Base-by-base conservation (phyloP, 2,888 invertebrate species). In the Tinea semifulvella region DNA sequence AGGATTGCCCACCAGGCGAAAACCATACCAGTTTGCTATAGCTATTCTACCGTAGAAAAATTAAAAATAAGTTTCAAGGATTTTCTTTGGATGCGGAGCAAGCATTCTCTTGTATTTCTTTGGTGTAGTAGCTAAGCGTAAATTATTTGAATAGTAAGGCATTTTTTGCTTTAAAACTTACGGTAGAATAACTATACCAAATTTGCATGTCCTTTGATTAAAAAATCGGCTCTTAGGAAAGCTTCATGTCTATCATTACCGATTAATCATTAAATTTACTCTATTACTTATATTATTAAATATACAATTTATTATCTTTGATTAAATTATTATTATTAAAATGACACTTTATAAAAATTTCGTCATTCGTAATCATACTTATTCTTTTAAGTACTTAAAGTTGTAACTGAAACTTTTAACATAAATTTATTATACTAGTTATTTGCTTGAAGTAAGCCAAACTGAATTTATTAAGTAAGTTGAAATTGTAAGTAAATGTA, bases 211-310 rank as follows among this genome's bases (percentile, higher is more conserved):
- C n/a, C n/a, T n/a, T 84, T 84, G 85, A 83, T 83, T 76, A 81
- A 77, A 82, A 83, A 76, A 80, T 74, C 82, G 81, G 73, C 79
- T 73, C 75, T 80, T 82, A 80, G 80, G 69, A 73, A 81, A 74
- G 82, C 82, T 83, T 83, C 80, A 82, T 82, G 77, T 72, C 79
- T 80, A 82, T 81, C 76, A 81, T 80, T 80, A 80, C 73, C 65
- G 70, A 77, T 77, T 80, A 82, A 82, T 81, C 77, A 79, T 81
- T 81, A 75, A 79, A 81, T 76, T 50, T 80, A 80, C 68, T 80
- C 80, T 80, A 81, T 81, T 79, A 80, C 81, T 81, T 77, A 77
- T 80, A 80, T 80, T 77, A 81, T 81, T 80, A 81, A 77, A 75
- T 65, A 76, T 82, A 80, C 80, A 81, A 76, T 81, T 80, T 81